Conservation (phyloP, 1,140 invertebrate genomes). For the Teleogryllus occipitalis region DNA sequence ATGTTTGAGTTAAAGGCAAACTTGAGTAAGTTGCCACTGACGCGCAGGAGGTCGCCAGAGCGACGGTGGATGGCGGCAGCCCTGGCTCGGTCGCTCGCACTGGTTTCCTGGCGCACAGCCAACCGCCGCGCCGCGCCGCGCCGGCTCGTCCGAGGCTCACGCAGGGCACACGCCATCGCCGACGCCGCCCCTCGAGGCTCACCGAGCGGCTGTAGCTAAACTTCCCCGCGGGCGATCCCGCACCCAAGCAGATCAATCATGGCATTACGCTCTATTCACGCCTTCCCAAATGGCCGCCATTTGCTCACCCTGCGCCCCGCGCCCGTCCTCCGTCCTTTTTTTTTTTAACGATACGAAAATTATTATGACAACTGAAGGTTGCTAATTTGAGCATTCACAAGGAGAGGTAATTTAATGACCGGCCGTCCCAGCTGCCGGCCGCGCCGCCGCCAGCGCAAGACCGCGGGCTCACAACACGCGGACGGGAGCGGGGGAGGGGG, state of each 20-base stretch:
- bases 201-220: not conserved
- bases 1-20: no score
- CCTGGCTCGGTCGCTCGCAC: no score
- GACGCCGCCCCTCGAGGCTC: not conserved
- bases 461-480: not conserved
- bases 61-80: no score
- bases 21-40: no score
- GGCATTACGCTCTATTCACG: conserved; percentile 6
- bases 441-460: not conserved
- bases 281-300: conserved; percentile 10
- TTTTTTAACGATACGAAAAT: conserved; percentile 15
- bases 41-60: no score
- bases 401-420: conserved; percentile 14
- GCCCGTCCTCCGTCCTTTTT: not conserved
- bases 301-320: not conserved
- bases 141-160: no score
- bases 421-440: conserved; percentile 10
- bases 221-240: not conserved
- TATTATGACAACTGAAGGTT: conserved; percentile 15
- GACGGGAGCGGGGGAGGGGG: no score
- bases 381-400: conserved; percentile 12
- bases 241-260: not conserved
- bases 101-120: no score
- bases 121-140: no score
- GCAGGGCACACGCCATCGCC: no score